Evolutionary conservation across 2,113 vertebrate genomes (phyloP).

Genomic region (Phodopus roborovskii): DNA sequence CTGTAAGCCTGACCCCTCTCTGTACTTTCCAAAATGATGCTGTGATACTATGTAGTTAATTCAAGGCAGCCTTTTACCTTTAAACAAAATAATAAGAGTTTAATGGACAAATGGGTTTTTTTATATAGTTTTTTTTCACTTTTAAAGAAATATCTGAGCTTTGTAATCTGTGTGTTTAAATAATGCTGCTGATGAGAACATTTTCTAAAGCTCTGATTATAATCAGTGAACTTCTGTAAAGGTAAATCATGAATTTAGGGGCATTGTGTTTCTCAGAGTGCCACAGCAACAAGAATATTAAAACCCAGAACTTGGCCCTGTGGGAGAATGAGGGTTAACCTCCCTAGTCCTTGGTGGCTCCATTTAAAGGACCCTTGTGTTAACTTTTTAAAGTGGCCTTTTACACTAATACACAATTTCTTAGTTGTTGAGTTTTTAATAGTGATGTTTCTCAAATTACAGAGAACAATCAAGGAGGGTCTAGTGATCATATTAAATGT

Average conservation of each 20-base stretch:
- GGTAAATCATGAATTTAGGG: neutral
- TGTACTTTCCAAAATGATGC: conserved; percentile 69
- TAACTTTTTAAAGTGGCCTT: conserved; percentile 51
- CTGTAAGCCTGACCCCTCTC: conserved; percentile 67
- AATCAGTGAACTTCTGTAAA: conserved; percentile 52
- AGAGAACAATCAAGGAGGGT: conserved; percentile 7
- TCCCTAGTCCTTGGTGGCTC: neutral
- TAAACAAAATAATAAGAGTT: neutral
- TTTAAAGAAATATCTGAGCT: neutral
- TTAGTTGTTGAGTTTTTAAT: conserved; percentile 41
- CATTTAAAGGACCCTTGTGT: neutral
- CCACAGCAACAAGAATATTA: neutral
- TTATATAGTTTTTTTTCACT: neutral
- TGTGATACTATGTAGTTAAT: conserved; percentile 59
- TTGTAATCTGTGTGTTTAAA: conserved; percentile 36
- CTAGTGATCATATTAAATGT: conserved; percentile 30
- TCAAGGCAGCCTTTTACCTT: neutral
- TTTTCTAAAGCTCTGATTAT: conserved; percentile 3
- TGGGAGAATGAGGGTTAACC: conserved; percentile 26
- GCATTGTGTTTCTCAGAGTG: neutral
- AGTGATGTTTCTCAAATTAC: neutral
- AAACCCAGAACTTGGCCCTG: conserved; percentile 14
- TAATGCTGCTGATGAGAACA: neutral
- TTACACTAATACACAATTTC: neutral
- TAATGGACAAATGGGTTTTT: conserved; percentile 48